A percentile compares a stretch with the other conserved stretches of the same genome.
These are phyloP conservation scores for Drosophila albomicans DNA, from an alignment of 1,140 invertebrate species.

Conservation along the genomic window DNA sequence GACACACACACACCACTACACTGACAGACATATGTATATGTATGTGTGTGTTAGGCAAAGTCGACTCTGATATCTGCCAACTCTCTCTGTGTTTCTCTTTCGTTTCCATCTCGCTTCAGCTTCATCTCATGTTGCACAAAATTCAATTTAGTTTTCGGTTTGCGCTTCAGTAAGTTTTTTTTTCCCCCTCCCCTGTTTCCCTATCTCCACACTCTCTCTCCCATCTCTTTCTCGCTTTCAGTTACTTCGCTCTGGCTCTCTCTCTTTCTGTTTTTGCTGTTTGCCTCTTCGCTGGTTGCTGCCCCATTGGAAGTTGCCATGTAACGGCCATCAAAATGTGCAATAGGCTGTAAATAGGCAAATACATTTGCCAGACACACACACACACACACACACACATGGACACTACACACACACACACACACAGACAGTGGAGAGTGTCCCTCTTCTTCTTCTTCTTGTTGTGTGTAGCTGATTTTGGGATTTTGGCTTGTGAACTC, in stretches of 20 bases:
- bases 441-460: neutral
- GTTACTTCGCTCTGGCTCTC: neutral
- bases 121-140: constrained; percentile 59
- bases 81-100: neutral
- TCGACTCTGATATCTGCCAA: constrained; percentile 18
- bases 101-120: constrained; percentile 19
- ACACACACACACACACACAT: constrained; percentile 19
- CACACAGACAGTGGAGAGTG: neutral
- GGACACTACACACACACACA: neutral
- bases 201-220: no score
- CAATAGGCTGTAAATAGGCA: constrained; percentile 81
- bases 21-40: neutral
- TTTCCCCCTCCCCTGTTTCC: neutral
- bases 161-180: constrained; percentile 71
- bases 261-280: neutral
- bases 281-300: neutral
- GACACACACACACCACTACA: constrained; percentile 2
- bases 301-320: constrained; percentile 18
- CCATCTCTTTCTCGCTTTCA: no score
- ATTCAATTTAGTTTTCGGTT: constrained; percentile 79
- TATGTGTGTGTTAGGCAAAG: constrained; percentile 7
- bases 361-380: constrained; percentile 63
- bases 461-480: constrained; percentile 44
- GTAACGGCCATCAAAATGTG: constrained; percentile 65
- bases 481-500: constrained; percentile 56